These are phyloP conservation scores for Drosophila bunnanda DNA, from an alignment of 2,888 invertebrate species.

Conservation along the genomic window DNA sequence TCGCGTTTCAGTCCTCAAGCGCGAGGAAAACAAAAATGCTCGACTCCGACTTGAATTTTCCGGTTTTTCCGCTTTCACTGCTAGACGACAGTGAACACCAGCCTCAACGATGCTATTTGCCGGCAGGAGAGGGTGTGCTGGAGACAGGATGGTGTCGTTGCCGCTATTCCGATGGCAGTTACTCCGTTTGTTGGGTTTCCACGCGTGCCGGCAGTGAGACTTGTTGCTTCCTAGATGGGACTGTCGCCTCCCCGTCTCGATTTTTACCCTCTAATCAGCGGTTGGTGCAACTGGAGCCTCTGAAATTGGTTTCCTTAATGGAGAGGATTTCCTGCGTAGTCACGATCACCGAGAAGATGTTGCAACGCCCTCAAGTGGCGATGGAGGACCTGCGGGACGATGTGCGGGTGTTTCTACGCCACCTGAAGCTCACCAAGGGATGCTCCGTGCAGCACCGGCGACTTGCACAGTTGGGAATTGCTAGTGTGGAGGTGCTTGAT, in stretches of 20 bases:
- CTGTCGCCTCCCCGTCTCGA: conserved; percentile 54
- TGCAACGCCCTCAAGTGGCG: conserved; percentile 31
- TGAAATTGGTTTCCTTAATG: background rate
- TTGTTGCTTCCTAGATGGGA: conserved; percentile 73
- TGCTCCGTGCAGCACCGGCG: conserved; percentile 58
- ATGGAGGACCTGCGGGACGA: conserved; percentile 38
- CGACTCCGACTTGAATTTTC: conserved; percentile 9
- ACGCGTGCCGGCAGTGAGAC: conserved; percentile 48
- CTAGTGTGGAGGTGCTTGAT: conserved; percentile 56
- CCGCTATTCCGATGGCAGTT: conserved; percentile 44
- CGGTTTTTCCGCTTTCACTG: conserved; percentile 56
- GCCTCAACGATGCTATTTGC: conserved; percentile 55
- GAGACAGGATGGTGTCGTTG: conserved; percentile 64
- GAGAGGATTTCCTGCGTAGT: conserved; percentile 46
- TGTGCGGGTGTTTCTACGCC: conserved; percentile 49
- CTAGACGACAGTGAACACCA: conserved; percentile 56
- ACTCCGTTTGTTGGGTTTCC: conserved; percentile 64
- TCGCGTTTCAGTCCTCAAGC: background rate
- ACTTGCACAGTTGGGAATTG: conserved; percentile 63
- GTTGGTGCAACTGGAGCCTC: conserved; percentile 34
- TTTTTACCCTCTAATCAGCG: conserved; percentile 37
- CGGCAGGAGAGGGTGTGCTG: background rate
- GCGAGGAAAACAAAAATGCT: conserved; percentile 21
- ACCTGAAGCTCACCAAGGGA: conserved; percentile 50
- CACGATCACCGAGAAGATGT: conserved; percentile 46